Base-by-base conservation (phyloP, 2,888 invertebrate species). In the Scaptomyza polygonia region DNA sequence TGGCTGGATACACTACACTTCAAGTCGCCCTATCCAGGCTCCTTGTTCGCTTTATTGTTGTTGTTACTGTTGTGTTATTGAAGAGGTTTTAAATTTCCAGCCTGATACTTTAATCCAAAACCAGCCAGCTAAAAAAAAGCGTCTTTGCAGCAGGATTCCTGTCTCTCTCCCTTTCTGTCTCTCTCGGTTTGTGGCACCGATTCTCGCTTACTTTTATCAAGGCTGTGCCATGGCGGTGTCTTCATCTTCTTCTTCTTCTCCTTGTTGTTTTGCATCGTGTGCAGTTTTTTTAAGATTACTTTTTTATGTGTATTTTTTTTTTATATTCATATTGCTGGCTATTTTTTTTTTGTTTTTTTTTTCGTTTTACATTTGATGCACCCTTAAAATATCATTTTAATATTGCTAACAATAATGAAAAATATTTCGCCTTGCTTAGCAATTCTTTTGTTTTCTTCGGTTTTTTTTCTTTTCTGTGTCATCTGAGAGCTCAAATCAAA, bases 51-150 rank as follows among this genome's bases (percentile, higher is more conserved):
- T 30, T 16, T 47, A 5, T 16, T 45, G 12, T 45, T 45, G 14
- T 45, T 16, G 16, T 32, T 25, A 36, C 25, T 54, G 47, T 53
- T 67, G 62, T 58, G 42, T 63, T 65, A 64, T 43, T 75, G 44
- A 67, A 64, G 61, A 55, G 83, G 79, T 80, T 79, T 80, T 69
- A 72, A 83, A 72, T 80, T 82, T 86, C 79, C 61, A 64, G 67
- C 44, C 66, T 58, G 64, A 86, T 72, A 72, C 76, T 72, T 86
- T 72, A 82, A 86, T 82, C 76, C 86, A 64, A 53, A 53, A n/a
- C 39, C 40, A 36, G 36, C 64, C 43, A 45, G 63, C n/a, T n/a
- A n/a, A 59, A 59, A 77, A 67, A 67, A 45, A 48, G 71, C 65
- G 54, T 64, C 59, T 62, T 58, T 53, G 40, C 64, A 42, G 56